Conservation (phyloP, 2,113 vertebrate genomes). For the Rhabdornis inornatus region DNA sequence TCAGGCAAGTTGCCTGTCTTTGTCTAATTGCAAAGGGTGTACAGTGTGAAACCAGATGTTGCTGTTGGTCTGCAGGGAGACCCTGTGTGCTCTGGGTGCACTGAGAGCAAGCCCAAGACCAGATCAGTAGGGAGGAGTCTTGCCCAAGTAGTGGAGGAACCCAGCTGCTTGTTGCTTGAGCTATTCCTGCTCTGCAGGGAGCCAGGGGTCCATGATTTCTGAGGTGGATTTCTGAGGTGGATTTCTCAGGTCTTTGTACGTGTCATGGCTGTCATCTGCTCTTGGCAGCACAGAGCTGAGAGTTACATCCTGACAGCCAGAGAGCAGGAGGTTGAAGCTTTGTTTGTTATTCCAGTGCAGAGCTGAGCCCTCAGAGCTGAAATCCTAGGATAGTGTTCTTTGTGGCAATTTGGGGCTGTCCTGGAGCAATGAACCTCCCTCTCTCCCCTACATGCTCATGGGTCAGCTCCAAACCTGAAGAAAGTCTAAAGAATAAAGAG, state of each 20-base stretch:
- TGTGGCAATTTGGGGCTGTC: background rate
- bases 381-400: background rate
- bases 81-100: background rate
- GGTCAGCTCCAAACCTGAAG: background rate
- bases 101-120: background rate
- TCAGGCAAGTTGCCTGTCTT: background rate
- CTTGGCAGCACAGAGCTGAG: background rate
- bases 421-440: background rate
- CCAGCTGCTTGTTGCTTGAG: background rate
- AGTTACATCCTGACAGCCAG: background rate
- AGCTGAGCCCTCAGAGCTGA: background rate
- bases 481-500: background rate
- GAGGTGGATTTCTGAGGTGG: background rate
- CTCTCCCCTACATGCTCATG: fast-evolving
- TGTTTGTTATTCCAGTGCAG: background rate
- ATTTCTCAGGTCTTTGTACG: background rate
- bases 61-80: background rate
- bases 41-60: background rate
- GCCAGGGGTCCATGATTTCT: background rate
- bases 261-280: background rate
- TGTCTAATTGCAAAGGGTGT: background rate
- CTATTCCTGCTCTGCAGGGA: background rate
- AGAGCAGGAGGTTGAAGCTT: background rate
- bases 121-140: background rate
- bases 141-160: background rate